phyloP scores from a whole-genome alignment of 2,888 invertebrate genomes.

The Baccha elongata region DNA sequence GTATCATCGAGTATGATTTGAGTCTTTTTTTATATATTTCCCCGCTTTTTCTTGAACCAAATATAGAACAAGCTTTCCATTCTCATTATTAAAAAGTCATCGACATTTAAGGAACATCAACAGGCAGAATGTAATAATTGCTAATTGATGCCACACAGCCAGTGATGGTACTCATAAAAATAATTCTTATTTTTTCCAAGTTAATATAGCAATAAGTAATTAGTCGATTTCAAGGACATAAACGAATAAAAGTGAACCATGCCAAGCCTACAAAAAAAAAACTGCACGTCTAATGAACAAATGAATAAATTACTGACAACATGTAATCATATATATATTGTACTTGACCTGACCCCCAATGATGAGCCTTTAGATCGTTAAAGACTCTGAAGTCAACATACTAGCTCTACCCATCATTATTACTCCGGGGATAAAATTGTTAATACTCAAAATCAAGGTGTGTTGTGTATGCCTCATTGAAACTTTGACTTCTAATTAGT shows the following conservation, averaged over 20 bases:
- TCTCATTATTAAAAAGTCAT: no score
- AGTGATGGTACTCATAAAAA: conserved; percentile 43
- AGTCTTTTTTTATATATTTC: no score
- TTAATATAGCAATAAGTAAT: conserved; percentile 32
- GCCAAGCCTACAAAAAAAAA: conserved; percentile 52
- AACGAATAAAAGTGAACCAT: background rate
- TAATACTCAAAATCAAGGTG: conserved; percentile 70
- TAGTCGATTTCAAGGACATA: conserved; percentile 12
- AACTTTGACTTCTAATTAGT: conserved; percentile 71
- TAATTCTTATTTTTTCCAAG: background rate
- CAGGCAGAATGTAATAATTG: conserved; percentile 27
- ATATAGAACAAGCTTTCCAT: no score
- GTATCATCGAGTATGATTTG: no score
- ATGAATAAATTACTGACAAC: conserved; percentile 60
- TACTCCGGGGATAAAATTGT: conserved; percentile 62
- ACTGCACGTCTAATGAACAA: conserved; percentile 65
- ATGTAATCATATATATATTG: background rate
- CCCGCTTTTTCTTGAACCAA: no score
- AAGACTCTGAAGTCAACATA: no score
- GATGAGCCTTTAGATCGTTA: conserved; percentile 58
- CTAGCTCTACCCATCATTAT: conserved; percentile 66
- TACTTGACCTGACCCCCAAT: conserved; percentile 45
- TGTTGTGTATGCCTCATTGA: conserved; percentile 64
- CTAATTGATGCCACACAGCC: no score
- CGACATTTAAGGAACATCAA: conserved; percentile 14